These are phyloP conservation scores for Papilio helenus DNA, from an alignment of 1,140 invertebrate genomes.

Conservation along the genomic window DNA sequence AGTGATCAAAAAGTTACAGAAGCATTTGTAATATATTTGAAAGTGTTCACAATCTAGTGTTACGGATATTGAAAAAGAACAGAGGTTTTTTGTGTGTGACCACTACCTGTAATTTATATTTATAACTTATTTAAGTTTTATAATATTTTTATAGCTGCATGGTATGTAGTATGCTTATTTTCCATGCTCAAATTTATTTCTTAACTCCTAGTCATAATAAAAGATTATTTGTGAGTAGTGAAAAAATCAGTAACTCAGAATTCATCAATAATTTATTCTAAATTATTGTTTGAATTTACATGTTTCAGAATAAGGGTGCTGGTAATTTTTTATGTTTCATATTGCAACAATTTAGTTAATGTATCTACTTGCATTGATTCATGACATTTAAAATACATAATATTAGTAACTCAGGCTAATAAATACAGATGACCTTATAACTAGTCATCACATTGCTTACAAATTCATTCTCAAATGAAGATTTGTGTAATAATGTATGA, in stretches of 20 bases:
- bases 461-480: background rate
- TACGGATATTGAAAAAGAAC: constrained; percentile 49
- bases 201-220: constrained; percentile 81
- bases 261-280: constrained; percentile 68
- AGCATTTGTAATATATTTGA: constrained; percentile 52
- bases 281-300: constrained; percentile 70
- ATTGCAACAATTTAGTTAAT: constrained; percentile 54
- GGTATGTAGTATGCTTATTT: constrained; percentile 77
- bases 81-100: constrained; percentile 62
- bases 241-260: constrained; percentile 63
- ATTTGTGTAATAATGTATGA: background rate
- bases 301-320: constrained; percentile 67
- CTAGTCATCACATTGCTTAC: background rate
- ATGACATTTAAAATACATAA: constrained; percentile 33
- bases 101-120: constrained; percentile 77
- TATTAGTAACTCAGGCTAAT: constrained; percentile 1
- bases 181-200: constrained; percentile 82
- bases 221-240: constrained; percentile 71
- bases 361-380: constrained; percentile 21
- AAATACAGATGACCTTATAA: constrained; percentile 5
- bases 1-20: constrained; percentile 28
- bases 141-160: constrained; percentile 81
- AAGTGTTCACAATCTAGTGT: constrained; percentile 63
- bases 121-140: constrained; percentile 78
- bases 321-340: constrained; percentile 65